Evolutionary conservation across 64 coral and sea anemone species (phyloP).

Genomic region (Trachythela sp.): DNA sequence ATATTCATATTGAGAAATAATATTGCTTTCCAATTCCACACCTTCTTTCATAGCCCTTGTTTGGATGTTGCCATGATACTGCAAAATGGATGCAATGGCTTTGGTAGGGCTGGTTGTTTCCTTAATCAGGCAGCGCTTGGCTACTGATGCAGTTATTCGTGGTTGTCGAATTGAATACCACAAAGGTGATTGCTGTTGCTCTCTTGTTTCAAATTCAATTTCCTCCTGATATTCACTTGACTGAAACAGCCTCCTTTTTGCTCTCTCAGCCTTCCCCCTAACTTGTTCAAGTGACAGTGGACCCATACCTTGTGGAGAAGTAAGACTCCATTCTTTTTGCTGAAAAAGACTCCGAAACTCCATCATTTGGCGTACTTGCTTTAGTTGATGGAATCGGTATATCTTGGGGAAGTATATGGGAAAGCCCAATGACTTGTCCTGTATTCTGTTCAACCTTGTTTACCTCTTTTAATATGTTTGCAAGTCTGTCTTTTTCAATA

Average conservation of each 20-base stretch:
- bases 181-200: conserved; percentile 36
- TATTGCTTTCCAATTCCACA: too few species aligned
- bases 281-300: too few species aligned
- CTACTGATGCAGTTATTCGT: conserved; percentile 65
- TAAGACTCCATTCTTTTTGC: too few species aligned
- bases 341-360: too few species aligned
- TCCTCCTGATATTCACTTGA: too few species aligned
- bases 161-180: conserved; percentile 45
- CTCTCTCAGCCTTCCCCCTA: too few species aligned
- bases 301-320: too few species aligned
- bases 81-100: conserved; percentile 40
- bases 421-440: conserved; percentile 43
- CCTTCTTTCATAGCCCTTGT: too few species aligned
- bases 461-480: conserved; percentile 8
- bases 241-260: too few species aligned
- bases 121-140: conserved; percentile 52
- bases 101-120: conserved; percentile 49
- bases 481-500: too few species aligned
- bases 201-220: conserved; percentile 43
- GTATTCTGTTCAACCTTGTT: conserved; percentile 37
- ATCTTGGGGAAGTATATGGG: conserved; percentile 44
- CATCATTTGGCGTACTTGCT: too few species aligned
- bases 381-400: conserved; percentile 56
- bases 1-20: too few species aligned
- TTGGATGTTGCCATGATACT: conserved; percentile 60